These are phyloP conservation scores for Prochilodus magdalenae DNA, from an alignment of 2,113 vertebrate species.

Conservation along the genomic window DNA sequence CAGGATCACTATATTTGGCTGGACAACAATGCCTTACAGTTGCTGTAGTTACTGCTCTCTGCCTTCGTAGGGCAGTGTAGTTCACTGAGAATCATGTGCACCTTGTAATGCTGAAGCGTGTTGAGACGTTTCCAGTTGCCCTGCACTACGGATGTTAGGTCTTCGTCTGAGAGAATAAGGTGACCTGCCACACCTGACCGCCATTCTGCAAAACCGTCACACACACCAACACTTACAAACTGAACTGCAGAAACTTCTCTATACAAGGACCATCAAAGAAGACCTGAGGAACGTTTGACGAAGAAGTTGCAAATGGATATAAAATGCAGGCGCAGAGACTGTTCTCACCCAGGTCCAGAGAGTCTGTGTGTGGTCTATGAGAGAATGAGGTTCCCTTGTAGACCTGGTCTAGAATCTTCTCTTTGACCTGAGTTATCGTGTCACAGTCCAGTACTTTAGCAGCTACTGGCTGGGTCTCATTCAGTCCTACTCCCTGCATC, in stretches of 20 bases:
- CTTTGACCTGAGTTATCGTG: conserved; percentile 96
- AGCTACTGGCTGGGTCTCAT: conserved; percentile 84
- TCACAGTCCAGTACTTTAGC: conserved; percentile 94
- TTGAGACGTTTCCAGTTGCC: conserved; percentile 96
- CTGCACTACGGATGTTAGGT: conserved; percentile 93
- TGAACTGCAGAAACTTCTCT: not conserved
- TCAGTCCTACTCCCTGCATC: conserved; percentile 80
- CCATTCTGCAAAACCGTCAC: conserved; percentile 83
- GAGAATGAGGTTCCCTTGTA: conserved; percentile 91
- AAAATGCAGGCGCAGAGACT: not conserved
- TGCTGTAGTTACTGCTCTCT: not conserved
- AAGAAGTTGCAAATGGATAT: not conserved
- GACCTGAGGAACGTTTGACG: not conserved
- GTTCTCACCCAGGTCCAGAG: conserved; percentile 91
- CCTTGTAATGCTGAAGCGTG: conserved; percentile 97
- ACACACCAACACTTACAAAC: not conserved
- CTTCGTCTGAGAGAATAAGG: conserved; percentile 95
- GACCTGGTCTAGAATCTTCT: conserved; percentile 96
- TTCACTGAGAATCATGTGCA: conserved; percentile 54
- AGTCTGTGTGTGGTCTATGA: conserved; percentile 88
- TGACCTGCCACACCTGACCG: conserved; percentile 94
- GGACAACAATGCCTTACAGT: not conserved
- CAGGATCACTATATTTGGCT: too few species aligned
- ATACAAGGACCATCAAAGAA: not conserved
- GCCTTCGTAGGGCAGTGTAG: not conserved